phyloP scores from a whole-genome alignment of 92 coral and sea anemone species.

The Parazoanthus swiftii region DNA sequence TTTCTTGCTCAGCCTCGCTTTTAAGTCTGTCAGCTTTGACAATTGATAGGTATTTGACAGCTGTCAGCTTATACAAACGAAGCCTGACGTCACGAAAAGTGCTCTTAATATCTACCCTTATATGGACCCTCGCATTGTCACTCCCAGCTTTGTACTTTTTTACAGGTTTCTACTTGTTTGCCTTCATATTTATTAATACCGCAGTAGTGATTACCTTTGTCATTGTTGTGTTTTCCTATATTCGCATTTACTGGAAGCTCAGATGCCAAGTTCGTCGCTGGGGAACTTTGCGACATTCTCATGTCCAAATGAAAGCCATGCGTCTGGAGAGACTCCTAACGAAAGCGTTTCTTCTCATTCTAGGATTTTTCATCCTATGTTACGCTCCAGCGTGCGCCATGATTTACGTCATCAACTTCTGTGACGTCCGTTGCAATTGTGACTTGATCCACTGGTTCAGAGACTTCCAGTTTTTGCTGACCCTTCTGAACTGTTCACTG shows the following conservation, averaged over 20 bases:
- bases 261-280: slow-evolving; percentile 68
- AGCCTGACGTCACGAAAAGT: slow-evolving; percentile 49
- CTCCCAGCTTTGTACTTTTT: slow-evolving; percentile 64
- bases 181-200: slow-evolving; percentile 79
- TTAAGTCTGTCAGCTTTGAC: slow-evolving; percentile 85
- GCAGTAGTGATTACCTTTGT: slow-evolving; percentile 58
- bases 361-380: slow-evolving; percentile 66
- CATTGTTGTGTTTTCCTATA: slow-evolving; percentile 65
- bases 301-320: slow-evolving; percentile 56
- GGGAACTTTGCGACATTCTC: slow-evolving; percentile 59
- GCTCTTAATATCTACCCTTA: slow-evolving; percentile 36
- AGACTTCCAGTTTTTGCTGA: slow-evolving; percentile 70
- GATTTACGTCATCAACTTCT: slow-evolving; percentile 69
- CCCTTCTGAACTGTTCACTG: slow-evolving; percentile 71
- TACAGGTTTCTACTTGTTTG: slow-evolving; percentile 68
- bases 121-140: slow-evolving; percentile 54
- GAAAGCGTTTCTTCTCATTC: slow-evolving; percentile 59
- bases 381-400: slow-evolving; percentile 68
- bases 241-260: slow-evolving; percentile 72
- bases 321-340: slow-evolving; percentile 60
- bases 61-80: slow-evolving; percentile 70
- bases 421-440: slow-evolving; percentile 59
- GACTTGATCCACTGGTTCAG: slow-evolving; percentile 70
- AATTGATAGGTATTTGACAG: slow-evolving; percentile 76
- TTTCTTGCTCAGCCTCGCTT: slow-evolving; percentile 77